Conservation (phyloP, 2,888 invertebrate genomes). For the Magallana nippona region DNA sequence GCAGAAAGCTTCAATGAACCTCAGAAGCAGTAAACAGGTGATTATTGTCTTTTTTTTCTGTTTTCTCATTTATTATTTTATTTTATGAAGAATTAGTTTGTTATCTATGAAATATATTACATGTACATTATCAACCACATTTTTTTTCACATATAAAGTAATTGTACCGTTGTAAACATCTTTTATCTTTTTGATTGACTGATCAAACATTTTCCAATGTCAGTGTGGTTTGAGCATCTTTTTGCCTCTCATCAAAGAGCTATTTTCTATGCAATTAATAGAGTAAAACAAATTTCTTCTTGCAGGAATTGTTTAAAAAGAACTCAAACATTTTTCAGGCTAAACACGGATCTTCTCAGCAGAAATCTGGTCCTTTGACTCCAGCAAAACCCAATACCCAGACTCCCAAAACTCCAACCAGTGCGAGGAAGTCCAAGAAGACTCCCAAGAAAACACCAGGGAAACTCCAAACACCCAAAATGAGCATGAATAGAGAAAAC, state of each 20-base stretch:
- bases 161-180: too few species aligned
- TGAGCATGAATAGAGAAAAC: slow-evolving; percentile 48
- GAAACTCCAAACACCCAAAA: slow-evolving; percentile 31
- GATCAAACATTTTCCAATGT: too few species aligned
- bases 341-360: slow-evolving; percentile 57
- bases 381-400: slow-evolving; percentile 60
- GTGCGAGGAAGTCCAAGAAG: slow-evolving; percentile 49
- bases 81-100: too few species aligned
- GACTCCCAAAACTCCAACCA: slow-evolving; percentile 58
- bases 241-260: neutral
- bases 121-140: too few species aligned
- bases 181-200: too few species aligned
- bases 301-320: neutral
- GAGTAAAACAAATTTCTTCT: slow-evolving; percentile 2
- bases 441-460: slow-evolving; percentile 46
- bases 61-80: neutral
- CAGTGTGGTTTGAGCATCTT: too few species aligned
- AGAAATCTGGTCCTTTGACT: slow-evolving; percentile 71
- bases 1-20: neutral
- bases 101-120: too few species aligned
- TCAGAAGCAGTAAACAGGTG: slow-evolving; percentile 40
- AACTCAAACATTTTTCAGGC: slow-evolving; percentile 31
- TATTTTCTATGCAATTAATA: neutral
- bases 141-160: too few species aligned
- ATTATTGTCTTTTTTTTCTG: too few species aligned